These are phyloP conservation scores for Stomatorhinus ivindoensis DNA, from an alignment of 2,113 vertebrate species.

Conservation along the genomic window DNA sequence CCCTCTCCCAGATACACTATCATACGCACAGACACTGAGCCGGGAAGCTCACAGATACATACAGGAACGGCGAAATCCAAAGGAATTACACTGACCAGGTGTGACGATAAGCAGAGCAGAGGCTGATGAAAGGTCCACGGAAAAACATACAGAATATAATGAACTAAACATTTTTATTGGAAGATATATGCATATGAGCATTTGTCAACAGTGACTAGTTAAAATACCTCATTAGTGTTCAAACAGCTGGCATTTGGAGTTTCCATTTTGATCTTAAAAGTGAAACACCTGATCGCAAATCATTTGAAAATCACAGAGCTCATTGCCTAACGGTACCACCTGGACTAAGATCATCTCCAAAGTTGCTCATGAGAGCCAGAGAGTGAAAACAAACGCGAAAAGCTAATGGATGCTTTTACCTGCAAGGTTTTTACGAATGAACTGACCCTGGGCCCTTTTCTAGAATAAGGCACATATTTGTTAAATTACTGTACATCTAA, in stretches of 20 bases:
- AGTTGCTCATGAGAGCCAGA: not conserved
- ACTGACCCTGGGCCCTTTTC: not conserved
- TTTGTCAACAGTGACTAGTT: not conserved
- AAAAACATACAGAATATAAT: not conserved
- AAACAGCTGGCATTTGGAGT: not conserved
- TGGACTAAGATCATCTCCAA: not conserved
- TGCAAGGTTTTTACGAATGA: not conserved
- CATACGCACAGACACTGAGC: not conserved
- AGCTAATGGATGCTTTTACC: not conserved
- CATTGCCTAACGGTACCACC: not conserved
- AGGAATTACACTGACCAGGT: not conserved
- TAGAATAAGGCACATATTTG: not conserved
- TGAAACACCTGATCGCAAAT: not conserved
- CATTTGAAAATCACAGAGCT: not conserved
- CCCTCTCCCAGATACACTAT: not conserved
- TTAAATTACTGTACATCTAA: not conserved
- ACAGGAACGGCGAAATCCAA: not conserved
- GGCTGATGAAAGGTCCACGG: not conserved
- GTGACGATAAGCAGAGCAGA: not conserved
- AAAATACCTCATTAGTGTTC: not conserved
- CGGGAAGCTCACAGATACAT: not conserved
- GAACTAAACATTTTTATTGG: conserved; percentile 1
- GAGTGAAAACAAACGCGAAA: not conserved
- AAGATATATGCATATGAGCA: not conserved
- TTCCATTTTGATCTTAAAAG: not conserved